Evolutionary conservation across 2,888 invertebrate species (phyloP).

Genomic region (Hecatera dysodea): DNA sequence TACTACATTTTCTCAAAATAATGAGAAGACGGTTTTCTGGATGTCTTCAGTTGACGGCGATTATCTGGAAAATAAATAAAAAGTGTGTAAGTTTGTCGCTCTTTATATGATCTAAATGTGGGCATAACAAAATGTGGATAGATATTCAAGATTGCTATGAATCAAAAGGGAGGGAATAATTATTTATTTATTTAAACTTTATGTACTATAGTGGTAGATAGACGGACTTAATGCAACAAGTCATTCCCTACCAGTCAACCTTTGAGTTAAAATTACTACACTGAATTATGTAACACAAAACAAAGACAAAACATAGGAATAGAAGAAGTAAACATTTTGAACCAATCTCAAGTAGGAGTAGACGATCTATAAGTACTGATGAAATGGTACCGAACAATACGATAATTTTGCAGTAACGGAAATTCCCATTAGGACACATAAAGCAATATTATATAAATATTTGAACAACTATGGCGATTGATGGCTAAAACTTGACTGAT

Average conservation of each 20-base stretch:
- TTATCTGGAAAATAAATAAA: conserved; percentile 47
- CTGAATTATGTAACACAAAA: no score
- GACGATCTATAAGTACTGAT: neutral
- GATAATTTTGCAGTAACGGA: neutral
- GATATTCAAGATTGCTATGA: no score
- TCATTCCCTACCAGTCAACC: no score
- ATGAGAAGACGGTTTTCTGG: conserved; percentile 75
- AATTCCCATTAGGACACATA: no score
- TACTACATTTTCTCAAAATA: conserved; percentile 79
- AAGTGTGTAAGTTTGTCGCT: neutral
- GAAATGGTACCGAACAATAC: neutral
- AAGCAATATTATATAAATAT: neutral
- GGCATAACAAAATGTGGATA: neutral
- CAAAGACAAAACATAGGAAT: no score
- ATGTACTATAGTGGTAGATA: no score
- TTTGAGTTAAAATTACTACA: no score
- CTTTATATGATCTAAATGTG: neutral
- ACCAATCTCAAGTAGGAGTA: neutral
- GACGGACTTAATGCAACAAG: no score
- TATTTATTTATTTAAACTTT: no score
- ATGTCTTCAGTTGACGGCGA: conserved; percentile 8
- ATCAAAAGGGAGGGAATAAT: neutral
- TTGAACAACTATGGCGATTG: neutral
- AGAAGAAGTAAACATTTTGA: neutral
- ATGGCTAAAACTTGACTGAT: neutral